phyloP scores from a whole-genome alignment of 2,797 vertebrate genomes.

The Trachurus trachurus region DNA sequence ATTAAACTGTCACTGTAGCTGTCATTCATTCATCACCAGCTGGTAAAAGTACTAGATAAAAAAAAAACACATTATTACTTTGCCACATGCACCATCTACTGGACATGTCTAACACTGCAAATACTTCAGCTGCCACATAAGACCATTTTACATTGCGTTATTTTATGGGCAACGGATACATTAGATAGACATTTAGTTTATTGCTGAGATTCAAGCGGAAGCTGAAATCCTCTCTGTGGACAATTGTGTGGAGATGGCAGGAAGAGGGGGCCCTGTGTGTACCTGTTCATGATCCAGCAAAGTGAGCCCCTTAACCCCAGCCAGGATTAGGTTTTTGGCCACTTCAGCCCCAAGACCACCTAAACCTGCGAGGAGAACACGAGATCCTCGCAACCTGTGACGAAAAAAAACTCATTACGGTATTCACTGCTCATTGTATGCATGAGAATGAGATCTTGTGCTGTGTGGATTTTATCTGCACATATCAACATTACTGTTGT shows the following conservation, averaged over 20 bases:
- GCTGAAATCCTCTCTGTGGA: background rate
- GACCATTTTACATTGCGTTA: fast-evolving
- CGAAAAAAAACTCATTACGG: no score
- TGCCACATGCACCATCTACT: conserved; percentile 32
- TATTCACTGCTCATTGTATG: background rate
- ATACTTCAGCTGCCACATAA: background rate
- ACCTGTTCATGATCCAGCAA: conserved; percentile 93
- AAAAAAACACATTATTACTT: background rate
- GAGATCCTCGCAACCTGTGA: conserved; percentile 90
- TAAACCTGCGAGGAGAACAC: conserved; percentile 91
- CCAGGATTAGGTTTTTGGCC: conserved; percentile 95
- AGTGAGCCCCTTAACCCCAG: conserved; percentile 93
- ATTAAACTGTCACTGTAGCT: no score
- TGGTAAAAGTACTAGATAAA: background rate
- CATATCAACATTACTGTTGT: no score
- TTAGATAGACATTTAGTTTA: background rate
- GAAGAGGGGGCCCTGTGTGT: background rate
- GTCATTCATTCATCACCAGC: background rate
- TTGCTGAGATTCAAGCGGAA: background rate
- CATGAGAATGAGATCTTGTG: background rate
- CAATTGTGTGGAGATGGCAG: background rate
- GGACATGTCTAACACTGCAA: conserved; percentile 16
- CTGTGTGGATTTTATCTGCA: background rate
- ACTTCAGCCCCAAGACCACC: conserved; percentile 92
- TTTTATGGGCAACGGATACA: no score